Evolutionary conservation across 2,888 invertebrate species (phyloP), one percentile per base, ranked within the genome.

Genomic region (Parnassius orleans): DNA sequence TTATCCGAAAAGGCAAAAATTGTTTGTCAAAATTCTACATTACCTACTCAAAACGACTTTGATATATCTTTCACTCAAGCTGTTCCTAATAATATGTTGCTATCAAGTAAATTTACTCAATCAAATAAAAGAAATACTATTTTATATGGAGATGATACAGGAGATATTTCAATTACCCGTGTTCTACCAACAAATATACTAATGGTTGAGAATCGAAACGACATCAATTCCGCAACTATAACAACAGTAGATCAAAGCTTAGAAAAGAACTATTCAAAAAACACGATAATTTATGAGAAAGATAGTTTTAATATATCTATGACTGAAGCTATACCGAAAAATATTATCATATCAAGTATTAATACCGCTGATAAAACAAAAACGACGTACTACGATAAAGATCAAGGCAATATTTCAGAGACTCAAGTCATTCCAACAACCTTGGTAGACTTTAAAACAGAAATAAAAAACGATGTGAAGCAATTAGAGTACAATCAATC

Each of bases 161-260:
- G 61, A 10, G 63, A 74, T 19, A 65, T 74, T 51, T 75, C 74
- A 55, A 72, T 77, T 58, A 77, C 75, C 2, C 69, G 72, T 62
- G 68, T 69, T n/a, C 43, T 75, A 10, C 67, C 72, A n/a, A 44
- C 56, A 9, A 66, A 68, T 48, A 64, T 67, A 42, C 41, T 56
- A 15, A n/a, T 53, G 42, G 51, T 57, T 68, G 44, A 72, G 65
- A 48, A 61, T 65, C 43, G 63, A 60, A 14, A 71, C 69, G 2
- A 48, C 2, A 14, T 1, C 14, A 14, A 53, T 70, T 19, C 9
- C 48, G 12, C 19, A 14, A 7, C 71, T 67, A 50, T 66, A 68
- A n/a, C 64, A 70, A 44, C 64, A 65, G 10, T 63, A 60, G n/a
- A 69, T 61, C 60, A 57, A 67, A 50, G 50, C 9, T 11, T 42